A percentile compares a stretch with the other conserved stretches of the same genome.
These are phyloP conservation scores for Tinea semifulvella DNA, from an alignment of 2,888 invertebrate species.

Conservation along the genomic window DNA sequence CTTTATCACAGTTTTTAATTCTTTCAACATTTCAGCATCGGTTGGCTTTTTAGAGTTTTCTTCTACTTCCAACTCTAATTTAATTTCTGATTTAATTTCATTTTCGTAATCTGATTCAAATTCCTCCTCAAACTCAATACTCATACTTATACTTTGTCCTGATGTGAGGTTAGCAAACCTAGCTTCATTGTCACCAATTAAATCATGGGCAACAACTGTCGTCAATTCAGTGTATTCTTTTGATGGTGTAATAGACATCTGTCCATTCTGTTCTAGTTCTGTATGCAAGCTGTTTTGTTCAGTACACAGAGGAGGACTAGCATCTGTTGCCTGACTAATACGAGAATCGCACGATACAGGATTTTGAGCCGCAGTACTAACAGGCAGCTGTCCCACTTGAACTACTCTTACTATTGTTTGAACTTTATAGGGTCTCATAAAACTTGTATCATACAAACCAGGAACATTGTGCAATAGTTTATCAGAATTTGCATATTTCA, in stretches of 20 bases:
- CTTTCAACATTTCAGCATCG: neutral
- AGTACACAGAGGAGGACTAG: conserved; percentile 53
- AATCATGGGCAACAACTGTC: conserved; percentile 41
- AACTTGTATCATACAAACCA: conserved; percentile 66
- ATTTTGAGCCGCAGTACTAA: conserved; percentile 55
- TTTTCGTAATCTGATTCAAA: neutral
- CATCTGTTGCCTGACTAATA: conserved; percentile 54
- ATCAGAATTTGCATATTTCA: conserved; percentile 24
- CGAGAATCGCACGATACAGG: conserved; percentile 56
- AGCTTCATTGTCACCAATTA: neutral
- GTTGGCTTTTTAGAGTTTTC: neutral
- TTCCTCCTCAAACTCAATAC: neutral
- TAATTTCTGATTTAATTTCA: conserved; percentile 1
- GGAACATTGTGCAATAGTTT: conserved; percentile 57
- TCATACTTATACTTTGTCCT: conserved; percentile 1
- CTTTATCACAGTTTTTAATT: neutral
- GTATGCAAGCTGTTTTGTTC: conserved; percentile 44
- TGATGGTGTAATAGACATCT: conserved; percentile 40
- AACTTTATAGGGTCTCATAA: conserved; percentile 61
- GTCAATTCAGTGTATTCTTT: conserved; percentile 54
- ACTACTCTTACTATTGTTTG: conserved; percentile 65
- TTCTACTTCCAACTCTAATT: neutral
- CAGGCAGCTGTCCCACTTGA: conserved; percentile 61
- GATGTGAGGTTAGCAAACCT: conserved; percentile 18
- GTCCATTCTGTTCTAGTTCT: conserved; percentile 26